Base-by-base conservation (phyloP, 2,797 vertebrate genomes). In the Rhinatrema bivittatum region DNA sequence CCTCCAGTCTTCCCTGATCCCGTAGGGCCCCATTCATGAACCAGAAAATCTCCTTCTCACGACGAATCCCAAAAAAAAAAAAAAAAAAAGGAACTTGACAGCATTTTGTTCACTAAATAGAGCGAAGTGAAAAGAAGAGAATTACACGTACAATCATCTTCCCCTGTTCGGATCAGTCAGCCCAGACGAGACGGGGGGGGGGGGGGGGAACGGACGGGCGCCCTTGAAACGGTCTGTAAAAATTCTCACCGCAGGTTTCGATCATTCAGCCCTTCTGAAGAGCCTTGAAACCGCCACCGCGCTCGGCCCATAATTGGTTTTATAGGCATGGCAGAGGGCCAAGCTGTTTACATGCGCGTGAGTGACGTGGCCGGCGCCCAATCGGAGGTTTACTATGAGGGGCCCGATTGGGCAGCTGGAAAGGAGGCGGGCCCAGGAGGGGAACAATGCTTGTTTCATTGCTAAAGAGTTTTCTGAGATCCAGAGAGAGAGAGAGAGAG, bases 371-470 rank as follows among this genome's bases (percentile, higher is more conserved):
- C 0, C 3, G 1, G 1, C 3, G 42, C 32, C 91, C 85, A 87
- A 91, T 88, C 68, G 42, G 16, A 10, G 1, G 3, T 3, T 17
- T 47, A 16, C 38, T 5, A 27, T 14, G 16, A 2, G 17, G n/a
- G 52, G 40, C 37, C 41, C 37, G 68, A 58, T 28, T 30, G 55
- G 63, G 46, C 40, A 62, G 67, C 66, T 45, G 37, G 47, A 51
- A 29, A 52, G 41, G 62, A 68, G 89, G 89, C 70, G 85, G 86
- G 71, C 59, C 53, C 42, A 72, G 5, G 45, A 22, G 28, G 44
- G 72, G 81, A 88, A 93, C 91, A 96, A 94, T 90, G 88, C 89
- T 79, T 52, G 87, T 87, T 94, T 93, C 89, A 91, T 90, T 80
- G 85, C 81, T 60, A 62, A 76, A 65, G 73, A 86, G 86, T 72